phyloP scores from a whole-genome alignment of 2,888 invertebrate species.

The Agriopis leucophaearia region DNA sequence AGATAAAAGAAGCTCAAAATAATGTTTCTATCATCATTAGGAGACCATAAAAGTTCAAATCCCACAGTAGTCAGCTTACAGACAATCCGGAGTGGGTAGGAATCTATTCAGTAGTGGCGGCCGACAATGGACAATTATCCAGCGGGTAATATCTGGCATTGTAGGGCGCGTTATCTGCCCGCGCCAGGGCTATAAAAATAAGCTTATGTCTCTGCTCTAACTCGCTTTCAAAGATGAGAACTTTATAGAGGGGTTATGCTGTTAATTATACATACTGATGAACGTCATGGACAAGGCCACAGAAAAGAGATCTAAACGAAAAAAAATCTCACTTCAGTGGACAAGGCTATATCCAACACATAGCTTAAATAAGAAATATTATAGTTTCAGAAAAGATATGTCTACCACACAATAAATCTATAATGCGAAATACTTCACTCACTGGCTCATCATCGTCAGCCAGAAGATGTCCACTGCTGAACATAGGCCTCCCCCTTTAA shows the following conservation, averaged over 20 bases:
- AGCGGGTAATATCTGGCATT: conserved; percentile 78
- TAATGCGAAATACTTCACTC: too few relatives aligned
- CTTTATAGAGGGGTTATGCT: conserved; percentile 53
- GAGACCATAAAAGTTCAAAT: not conserved
- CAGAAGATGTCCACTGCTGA: too few relatives aligned
- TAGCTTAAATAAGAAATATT: too few relatives aligned
- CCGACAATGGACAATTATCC: conserved; percentile 74
- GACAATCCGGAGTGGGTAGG: conserved; percentile 55
- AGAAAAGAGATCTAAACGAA: too few relatives aligned
- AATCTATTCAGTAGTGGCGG: conserved; percentile 64
- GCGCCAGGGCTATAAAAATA: conserved; percentile 83
- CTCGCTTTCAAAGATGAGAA: conserved; percentile 60
- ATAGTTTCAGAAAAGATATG: too few relatives aligned
- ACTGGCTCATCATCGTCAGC: too few relatives aligned
- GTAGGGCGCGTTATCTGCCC: conserved; percentile 75
- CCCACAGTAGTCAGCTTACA: conserved; percentile 28
- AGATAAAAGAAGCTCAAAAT: not conserved
- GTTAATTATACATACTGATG: too few relatives aligned
- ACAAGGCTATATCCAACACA: too few relatives aligned
- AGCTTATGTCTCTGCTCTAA: conserved; percentile 83
- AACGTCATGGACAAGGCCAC: too few relatives aligned
- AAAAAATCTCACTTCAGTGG: too few relatives aligned
- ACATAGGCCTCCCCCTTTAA: too few relatives aligned
- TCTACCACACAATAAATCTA: too few relatives aligned
- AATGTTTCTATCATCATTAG: not conserved